A percentile compares a stretch with the other conserved stretches of the same genome.
These are phyloP conservation scores for Typhlichthys subterraneus DNA, from an alignment of 2,797 vertebrate species.

Conservation along the genomic window DNA sequence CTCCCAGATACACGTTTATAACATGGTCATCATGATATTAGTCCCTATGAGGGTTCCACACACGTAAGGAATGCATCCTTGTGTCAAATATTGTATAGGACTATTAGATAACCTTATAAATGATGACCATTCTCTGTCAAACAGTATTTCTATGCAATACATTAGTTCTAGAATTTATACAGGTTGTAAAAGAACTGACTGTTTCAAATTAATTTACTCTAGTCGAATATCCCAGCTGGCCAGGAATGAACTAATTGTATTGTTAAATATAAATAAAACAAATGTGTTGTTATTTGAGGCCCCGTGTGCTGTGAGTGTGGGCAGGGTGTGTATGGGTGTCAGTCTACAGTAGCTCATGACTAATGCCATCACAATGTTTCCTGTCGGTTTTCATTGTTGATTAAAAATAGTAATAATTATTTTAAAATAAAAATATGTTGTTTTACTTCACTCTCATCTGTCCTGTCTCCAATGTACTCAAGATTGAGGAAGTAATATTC, in stretches of 20 bases:
- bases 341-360: no score
- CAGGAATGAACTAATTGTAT: no score
- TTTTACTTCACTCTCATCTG: slow-evolving; percentile 6
- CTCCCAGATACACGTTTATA: background rate
- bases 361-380: no score
- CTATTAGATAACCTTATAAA: background rate
- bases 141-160: background rate
- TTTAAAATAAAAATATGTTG: background rate
- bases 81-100: no score
- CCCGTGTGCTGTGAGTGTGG: no score
- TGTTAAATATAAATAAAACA: no score
- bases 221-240: no score
- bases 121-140: background rate
- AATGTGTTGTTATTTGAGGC: no score
- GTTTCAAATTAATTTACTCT: background rate
- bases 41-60: background rate
- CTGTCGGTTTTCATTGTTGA: background rate
- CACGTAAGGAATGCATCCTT: background rate
- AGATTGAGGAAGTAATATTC: slow-evolving; percentile 9
- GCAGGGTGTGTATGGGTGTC: no score
- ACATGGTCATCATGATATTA: background rate
- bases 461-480: slow-evolving; percentile 3
- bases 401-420: background rate
- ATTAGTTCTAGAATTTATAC: background rate
- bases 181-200: background rate